phyloP scores from a whole-genome alignment of 2,797 vertebrate species.

The Sebastes diploproa region DNA sequence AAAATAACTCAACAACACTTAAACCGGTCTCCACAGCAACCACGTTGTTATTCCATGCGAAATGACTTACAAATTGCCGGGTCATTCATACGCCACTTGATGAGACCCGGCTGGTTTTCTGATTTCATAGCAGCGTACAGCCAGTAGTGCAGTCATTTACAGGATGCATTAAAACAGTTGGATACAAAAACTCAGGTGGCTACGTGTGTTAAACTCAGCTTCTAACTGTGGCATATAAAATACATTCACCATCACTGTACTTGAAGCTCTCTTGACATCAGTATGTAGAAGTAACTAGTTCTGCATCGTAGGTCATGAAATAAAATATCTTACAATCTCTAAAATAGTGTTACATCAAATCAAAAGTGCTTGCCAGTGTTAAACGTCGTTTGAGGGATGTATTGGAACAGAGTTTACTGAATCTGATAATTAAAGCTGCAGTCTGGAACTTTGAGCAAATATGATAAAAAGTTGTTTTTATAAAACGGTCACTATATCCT shows the following conservation, averaged over 20 bases:
- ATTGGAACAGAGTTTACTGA: conserved; percentile 2
- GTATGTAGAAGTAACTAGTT: background rate
- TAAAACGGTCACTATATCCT: background rate
- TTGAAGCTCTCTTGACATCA: conserved; percentile 36
- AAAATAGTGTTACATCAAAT: conserved; percentile 9
- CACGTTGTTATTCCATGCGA: no score
- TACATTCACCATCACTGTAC: conserved; percentile 28
- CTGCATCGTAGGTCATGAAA: background rate
- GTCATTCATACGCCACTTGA: no score
- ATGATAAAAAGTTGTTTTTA: background rate
- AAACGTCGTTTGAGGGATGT: conserved; percentile 1
- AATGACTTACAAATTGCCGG: no score
- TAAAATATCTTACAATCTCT: conserved; percentile 6
- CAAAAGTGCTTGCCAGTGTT: background rate
- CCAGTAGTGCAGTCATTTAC: conserved; percentile 7
- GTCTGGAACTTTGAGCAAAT: background rate
- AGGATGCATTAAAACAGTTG: background rate
- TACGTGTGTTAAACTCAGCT: background rate
- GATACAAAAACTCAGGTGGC: conserved; percentile 44
- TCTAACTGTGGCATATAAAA: conserved; percentile 13
- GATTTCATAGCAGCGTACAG: conserved; percentile 20
- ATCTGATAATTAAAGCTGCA: background rate
- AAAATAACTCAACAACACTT: no score
- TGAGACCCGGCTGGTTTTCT: background rate
- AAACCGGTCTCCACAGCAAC: no score